Conservation (phyloP, 2,113 vertebrate genomes). For the Dromas ardeola region DNA sequence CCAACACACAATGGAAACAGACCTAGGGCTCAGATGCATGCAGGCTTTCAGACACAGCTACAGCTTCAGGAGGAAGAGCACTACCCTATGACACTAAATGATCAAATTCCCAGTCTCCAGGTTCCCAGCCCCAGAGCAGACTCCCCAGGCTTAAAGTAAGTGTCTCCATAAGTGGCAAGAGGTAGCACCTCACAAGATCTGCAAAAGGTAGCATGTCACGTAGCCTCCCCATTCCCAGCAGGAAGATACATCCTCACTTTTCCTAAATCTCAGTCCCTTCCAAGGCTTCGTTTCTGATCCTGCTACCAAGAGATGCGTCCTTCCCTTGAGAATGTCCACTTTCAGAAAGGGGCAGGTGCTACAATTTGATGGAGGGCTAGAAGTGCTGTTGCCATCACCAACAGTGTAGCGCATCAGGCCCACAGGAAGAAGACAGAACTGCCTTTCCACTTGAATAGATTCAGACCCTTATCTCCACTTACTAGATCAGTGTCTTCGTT, state of each 20-base stretch:
- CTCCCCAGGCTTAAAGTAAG: not conserved
- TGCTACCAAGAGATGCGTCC: not conserved
- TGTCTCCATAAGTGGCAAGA: not conserved
- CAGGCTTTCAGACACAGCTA: not conserved
- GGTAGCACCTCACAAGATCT: not conserved
- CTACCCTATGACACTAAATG: not conserved
- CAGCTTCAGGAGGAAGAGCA: not conserved
- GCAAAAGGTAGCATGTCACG: not conserved
- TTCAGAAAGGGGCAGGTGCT: not conserved
- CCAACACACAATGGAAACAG: not conserved
- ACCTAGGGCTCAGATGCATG: not conserved
- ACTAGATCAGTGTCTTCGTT: not conserved
- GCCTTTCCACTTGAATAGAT: not conserved
- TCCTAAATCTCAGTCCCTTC: not conserved
- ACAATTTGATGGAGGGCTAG: not conserved
- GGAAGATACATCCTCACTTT: not conserved
- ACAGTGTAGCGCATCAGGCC: rapidly evolving
- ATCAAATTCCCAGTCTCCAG: not conserved
- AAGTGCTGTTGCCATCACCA: not conserved
- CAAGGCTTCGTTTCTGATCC: not conserved
- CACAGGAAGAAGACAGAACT: not conserved
- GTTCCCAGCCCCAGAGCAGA: not conserved
- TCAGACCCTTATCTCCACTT: not conserved
- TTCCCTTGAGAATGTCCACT: not conserved
- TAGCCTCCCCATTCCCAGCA: not conserved